Percentiles rank a stretch among this genome's conserved stretches.
Evolutionary conservation across 2,797 vertebrate species (phyloP).

Genomic region (Periophthalmus magnuspinnatus): DNA sequence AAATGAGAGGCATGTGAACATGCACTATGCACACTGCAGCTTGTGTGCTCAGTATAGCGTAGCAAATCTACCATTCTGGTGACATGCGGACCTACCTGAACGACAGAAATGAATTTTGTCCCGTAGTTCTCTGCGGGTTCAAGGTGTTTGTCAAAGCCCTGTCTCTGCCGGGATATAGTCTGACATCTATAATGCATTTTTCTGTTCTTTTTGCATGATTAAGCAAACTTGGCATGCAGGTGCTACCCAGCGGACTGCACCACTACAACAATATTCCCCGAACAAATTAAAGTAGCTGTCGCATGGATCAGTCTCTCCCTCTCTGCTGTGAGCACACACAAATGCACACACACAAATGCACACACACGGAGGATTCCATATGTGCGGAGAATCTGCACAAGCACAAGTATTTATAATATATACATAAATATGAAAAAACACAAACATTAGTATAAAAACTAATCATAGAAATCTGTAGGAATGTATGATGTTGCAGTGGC

Average conservation of each 20-base stretch:
- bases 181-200: constrained; percentile 77
- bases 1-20: not conserved
- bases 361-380: constrained; percentile 6
- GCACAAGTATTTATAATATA: not conserved
- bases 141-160: constrained; percentile 73
- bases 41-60: constrained; percentile 32
- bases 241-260: constrained; percentile 72
- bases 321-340: constrained; percentile 1
- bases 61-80: constrained; percentile 33
- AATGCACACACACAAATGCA: constrained; percentile 10
- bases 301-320: constrained; percentile 68
- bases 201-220: constrained; percentile 81
- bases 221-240: constrained; percentile 80
- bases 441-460: not conserved
- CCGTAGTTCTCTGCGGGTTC: constrained; percentile 56
- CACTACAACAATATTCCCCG: constrained; percentile 76
- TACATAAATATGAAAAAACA: not conserved
- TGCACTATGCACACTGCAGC: constrained; percentile 16
- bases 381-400: not conserved
- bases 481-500: not conserved
- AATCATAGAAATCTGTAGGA: too few relatives aligned
- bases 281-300: constrained; percentile 81
- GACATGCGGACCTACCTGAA: constrained; percentile 50
- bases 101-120: constrained; percentile 56
- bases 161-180: constrained; percentile 60